Conservation (phyloP, 2,113 vertebrate species). For the Gymnarchus niloticus region DNA sequence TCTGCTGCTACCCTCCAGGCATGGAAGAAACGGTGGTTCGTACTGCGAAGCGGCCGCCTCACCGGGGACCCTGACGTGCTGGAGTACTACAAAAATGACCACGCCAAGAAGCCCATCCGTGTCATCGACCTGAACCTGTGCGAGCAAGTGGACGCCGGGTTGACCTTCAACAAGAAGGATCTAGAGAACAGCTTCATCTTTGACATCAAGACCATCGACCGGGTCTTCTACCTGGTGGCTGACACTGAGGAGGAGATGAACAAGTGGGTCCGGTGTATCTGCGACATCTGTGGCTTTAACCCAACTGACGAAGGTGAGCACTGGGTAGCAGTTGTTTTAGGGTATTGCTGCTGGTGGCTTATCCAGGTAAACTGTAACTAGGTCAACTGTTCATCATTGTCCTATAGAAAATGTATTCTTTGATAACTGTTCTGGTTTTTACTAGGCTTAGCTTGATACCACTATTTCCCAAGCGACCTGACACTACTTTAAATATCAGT, state of each 20-base stretch:
- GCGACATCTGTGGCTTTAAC: conserved; percentile 98
- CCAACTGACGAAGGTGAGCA: conserved; percentile 89
- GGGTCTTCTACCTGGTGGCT: conserved; percentile 94
- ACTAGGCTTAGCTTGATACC: no score
- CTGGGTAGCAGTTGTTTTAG: background rate
- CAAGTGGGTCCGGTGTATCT: conserved; percentile 98
- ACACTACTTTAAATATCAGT: no score
- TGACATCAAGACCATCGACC: conserved; percentile 96
- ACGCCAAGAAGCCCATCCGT: conserved; percentile 95
- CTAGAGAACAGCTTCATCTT: conserved; percentile 99
- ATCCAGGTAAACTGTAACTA: no score
- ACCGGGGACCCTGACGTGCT: conserved; percentile 93
- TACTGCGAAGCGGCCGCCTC: conserved; percentile 91
- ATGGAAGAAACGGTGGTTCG: conserved; percentile 99
- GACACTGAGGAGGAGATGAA: conserved; percentile 99
- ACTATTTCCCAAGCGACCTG: no score
- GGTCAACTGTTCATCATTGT: background rate
- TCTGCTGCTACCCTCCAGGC: conserved; percentile 64
- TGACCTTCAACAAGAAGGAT: conserved; percentile 96
- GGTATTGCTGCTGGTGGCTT: background rate
- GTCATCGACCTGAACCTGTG: conserved; percentile 98
- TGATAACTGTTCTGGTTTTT: no score
- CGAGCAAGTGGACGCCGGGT: conserved; percentile 96
- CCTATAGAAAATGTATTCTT: background rate
- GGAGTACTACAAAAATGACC: conserved; percentile 99